Evolutionary conservation across 2,797 vertebrate genomes (phyloP).

Genomic region (Poecilia velifera): DNA sequence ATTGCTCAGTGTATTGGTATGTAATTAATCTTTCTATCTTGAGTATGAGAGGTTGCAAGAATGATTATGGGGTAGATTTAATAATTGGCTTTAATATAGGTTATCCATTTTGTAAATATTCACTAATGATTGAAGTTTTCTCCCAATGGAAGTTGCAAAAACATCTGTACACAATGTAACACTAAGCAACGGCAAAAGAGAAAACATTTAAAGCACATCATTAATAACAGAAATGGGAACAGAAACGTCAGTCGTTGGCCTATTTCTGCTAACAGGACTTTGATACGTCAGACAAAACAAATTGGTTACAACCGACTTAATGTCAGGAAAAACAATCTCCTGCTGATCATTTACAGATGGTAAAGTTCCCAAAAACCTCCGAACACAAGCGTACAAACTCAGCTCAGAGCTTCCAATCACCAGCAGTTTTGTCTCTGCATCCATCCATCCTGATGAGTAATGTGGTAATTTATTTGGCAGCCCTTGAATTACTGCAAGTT

Average conservation of each 20-base stretch:
- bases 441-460: slow-evolving; percentile 36
- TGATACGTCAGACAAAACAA: neutral
- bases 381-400: slow-evolving; percentile 24
- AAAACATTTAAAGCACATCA: neutral
- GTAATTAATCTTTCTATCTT: neutral
- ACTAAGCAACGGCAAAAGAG: neutral
- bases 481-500: slow-evolving; percentile 35
- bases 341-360: slow-evolving; percentile 47
- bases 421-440: slow-evolving; percentile 19
- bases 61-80: neutral
- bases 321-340: neutral
- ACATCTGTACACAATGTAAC: neutral
- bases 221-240: neutral
- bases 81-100: neutral
- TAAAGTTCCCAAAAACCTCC: slow-evolving; percentile 32
- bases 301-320: neutral
- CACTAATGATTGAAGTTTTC: neutral
- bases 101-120: neutral
- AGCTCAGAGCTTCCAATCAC: slow-evolving; percentile 20
- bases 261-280: neutral
- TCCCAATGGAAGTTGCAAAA: neutral
- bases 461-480: slow-evolving; percentile 43
- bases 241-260: neutral
- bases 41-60: neutral
- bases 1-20: neutral